phyloP scores from a whole-genome alignment of 2,113 vertebrate species.

The Sialia sialis region DNA sequence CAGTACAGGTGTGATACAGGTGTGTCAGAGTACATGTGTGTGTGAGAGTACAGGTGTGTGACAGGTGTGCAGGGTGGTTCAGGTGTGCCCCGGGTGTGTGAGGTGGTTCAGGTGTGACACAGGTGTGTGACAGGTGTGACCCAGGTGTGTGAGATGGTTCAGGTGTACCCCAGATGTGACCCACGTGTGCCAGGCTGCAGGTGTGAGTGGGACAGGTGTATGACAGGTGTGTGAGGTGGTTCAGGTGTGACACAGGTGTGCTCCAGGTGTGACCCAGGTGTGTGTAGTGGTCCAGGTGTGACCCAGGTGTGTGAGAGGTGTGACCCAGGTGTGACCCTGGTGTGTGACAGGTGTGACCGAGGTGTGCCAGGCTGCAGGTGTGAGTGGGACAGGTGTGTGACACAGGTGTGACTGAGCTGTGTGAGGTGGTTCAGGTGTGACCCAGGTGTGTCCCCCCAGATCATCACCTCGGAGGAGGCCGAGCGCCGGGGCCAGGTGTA shows the following conservation, averaged over 20 bases:
- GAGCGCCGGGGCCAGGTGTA: conserved; percentile 87
- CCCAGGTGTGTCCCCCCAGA: conserved; percentile 60
- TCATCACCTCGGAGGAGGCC: conserved; percentile 91
- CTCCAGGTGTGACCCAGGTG: rapidly evolving
- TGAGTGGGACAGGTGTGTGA: no score
- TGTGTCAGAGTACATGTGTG: background rate
- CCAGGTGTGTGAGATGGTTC: background rate
- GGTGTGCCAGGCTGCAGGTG: background rate
- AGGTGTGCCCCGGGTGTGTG: no score
- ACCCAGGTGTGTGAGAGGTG: background rate
- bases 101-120: background rate
- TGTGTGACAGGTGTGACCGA: no score
- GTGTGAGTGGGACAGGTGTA: background rate
- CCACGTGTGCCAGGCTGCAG: no score
- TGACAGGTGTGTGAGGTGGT: background rate
- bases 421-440: background rate
- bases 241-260: background rate
- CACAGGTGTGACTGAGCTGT: background rate
- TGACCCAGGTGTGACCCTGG: no score
- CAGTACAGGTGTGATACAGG: background rate
- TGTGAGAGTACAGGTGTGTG: background rate
- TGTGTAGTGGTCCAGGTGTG: no score
- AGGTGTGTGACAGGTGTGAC: no score
- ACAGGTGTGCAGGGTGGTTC: no score
- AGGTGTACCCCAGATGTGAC: background rate